Percentiles rank a stretch among this genome's conserved stretches.
Evolutionary conservation across 2,113 vertebrate species (phyloP).

Genomic region (Oncorhynchus clarkii): DNA sequence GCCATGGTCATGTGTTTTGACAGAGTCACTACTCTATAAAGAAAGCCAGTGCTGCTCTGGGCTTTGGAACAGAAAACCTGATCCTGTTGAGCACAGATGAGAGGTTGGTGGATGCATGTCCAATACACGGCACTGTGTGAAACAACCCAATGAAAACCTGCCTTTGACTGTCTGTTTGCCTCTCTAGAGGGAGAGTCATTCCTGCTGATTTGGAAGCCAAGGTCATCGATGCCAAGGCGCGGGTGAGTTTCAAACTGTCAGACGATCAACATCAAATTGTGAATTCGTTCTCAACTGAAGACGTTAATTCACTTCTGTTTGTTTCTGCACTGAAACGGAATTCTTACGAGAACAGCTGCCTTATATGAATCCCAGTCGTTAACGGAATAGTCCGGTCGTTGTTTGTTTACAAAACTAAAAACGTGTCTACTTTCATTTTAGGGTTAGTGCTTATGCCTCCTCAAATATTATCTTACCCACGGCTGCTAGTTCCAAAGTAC

Average conservation of each 20-base stretch:
- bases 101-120: constrained; percentile 72
- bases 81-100: constrained; percentile 92
- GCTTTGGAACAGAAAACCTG: constrained; percentile 96
- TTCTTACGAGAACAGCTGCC: constrained; percentile 8
- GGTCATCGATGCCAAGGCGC: constrained; percentile 91
- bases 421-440: constrained; percentile 19
- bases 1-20: constrained; percentile 34
- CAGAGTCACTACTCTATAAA: constrained; percentile 99
- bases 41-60: constrained; percentile 93
- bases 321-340: constrained; percentile 3
- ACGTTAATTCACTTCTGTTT: constrained; percentile 8
- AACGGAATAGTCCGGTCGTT: background rate
- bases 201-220: constrained; percentile 96
- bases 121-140: background rate
- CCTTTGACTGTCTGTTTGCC: constrained; percentile 53
- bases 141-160: background rate
- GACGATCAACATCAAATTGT: too few relatives aligned
- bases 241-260: constrained; percentile 72
- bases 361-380: background rate
- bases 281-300: background rate
- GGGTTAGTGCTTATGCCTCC: constrained; percentile 37
- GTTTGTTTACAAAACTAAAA: constrained; percentile 1
- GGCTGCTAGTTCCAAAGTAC: constrained; percentile 14
- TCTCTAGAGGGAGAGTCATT: constrained; percentile 93
- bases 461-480: constrained; percentile 14